Base-by-base conservation (phyloP, 2,797 vertebrate genomes). In the Lycodopsis pacificus region DNA sequence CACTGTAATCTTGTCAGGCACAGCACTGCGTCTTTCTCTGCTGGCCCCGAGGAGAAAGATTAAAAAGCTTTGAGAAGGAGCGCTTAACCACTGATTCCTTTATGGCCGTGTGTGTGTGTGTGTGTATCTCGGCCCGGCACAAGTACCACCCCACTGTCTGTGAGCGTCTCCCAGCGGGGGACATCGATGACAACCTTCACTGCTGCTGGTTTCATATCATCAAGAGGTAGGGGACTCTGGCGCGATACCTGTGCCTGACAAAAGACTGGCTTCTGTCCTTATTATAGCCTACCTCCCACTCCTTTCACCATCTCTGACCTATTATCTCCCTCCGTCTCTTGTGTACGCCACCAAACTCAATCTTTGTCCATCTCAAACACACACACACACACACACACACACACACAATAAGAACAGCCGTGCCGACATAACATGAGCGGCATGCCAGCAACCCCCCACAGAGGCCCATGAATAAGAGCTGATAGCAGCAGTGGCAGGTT, bases 1-100 rank as follows among this genome's bases (percentile, higher is more conserved):
- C 78, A 87, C 87, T 83, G 80, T 91, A 90, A 92, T 90, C 88
- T 89, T 83, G 86, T 86, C 84, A 92, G 83, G 84, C 84, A 81
- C 88, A 91, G 86, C 86, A 80, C 80, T 85, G 85, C 70, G 79
- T 90, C 84, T 90, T 91, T 92, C 84, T 87, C 84, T 80, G 87
- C 79, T 89, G 66, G 66, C 80, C 84, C 81, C n/a, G 53, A 89
- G 86, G 82, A 86, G 65, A 83, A 81, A 89, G 84, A 90, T 89
- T 89, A 90, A 87, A 91, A 92, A 87, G 87, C 87, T 87, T 69
- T 86, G 78, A 80, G 84, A 90, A 65, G 40, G 67, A 87, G 73
- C 79, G 89, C 85, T 89, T 85, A 89, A 79, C 83, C 81, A 81
- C 74, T 15, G 80, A 86, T 86, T 91, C 77, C 72, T 89, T 79